Evolutionary conservation across 2,797 vertebrate species (phyloP).

Genomic region (Orestias chungarensis): DNA sequence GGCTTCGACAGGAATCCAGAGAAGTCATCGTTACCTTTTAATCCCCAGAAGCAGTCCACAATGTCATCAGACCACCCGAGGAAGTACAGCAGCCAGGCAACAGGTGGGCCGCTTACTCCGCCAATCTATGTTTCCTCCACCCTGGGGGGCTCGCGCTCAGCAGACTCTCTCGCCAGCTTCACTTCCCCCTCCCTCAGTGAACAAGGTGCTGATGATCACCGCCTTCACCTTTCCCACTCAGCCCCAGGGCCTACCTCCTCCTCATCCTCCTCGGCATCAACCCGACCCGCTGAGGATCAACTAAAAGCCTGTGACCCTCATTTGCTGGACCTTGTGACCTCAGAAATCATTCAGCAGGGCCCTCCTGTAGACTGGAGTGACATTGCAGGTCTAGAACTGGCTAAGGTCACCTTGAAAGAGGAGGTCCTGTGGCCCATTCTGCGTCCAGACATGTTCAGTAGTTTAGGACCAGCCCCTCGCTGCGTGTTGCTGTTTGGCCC

Average conservation of each 20-base stretch:
- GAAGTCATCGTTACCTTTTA: conserved; percentile 91
- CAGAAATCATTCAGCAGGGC: conserved; percentile 94
- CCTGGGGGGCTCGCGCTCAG: conserved; percentile 85
- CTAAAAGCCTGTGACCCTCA: conserved; percentile 94
- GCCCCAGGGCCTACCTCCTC: conserved; percentile 83
- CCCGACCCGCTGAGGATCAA: conserved; percentile 90
- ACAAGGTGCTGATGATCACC: conserved; percentile 86
- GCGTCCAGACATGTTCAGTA: conserved; percentile 95
- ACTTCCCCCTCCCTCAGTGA: conserved; percentile 88
- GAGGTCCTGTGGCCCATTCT: conserved; percentile 98
- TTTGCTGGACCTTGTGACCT: conserved; percentile 96
- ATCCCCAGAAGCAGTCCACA: conserved; percentile 91
- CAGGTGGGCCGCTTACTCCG: conserved; percentile 88
- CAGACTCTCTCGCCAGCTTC: conserved; percentile 90
- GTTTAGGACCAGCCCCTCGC: conserved; percentile 89
- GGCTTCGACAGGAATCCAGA: conserved; percentile 91
- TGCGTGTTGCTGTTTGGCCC: conserved; percentile 97
- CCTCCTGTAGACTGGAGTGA: conserved; percentile 97
- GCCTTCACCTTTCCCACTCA: conserved; percentile 88
- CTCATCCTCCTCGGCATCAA: conserved; percentile 90
- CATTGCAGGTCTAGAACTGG: conserved; percentile 95
- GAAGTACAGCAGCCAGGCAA: conserved; percentile 89
- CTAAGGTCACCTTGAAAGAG: conserved; percentile 96
- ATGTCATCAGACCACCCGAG: conserved; percentile 89
- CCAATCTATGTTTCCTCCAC: conserved; percentile 90